Base-by-base conservation (phyloP, 2,888 invertebrate genomes). In the Amiota minor region DNA sequence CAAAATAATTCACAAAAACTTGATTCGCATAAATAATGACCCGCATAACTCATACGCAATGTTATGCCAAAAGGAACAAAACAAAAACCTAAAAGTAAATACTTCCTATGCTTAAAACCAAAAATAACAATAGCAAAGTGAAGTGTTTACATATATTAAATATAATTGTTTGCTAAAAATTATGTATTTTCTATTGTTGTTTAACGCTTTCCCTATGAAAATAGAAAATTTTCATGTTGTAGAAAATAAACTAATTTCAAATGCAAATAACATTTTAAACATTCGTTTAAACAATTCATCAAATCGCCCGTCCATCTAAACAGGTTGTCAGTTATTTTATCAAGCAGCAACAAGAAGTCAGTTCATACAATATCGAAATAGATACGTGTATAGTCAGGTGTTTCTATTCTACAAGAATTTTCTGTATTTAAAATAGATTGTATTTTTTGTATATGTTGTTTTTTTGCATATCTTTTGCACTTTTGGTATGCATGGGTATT, bases 201-300 rank as follows among this genome's bases (percentile, higher is more conserved):
- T 35, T 35, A 6, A 35, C 35, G 6, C 35, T 35, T 35, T 35
- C 35, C 35, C 35, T 35, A 35, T 6, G 35, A 35, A 35, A 35
- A 35, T 35, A 35, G 35, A 35, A 2, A 4, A 35, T 35, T 35
- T 35, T 35, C 35, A 35, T 35, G 2, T 35, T 35, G 35, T 53
- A 14, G n/a, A 53, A 53, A 53, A 53, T 53, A n/a, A 53, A 16
- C 53, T 53, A 53, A 53, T 53, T 53, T 53, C 12, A 53, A 53
- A 53, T 53, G 53, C 53, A 53, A 53, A 53, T 53, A 53, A 53
- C n/a, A 14, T 53, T 16, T 53, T 53, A 14, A 16, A 53, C 14
- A 53, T 16, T 16, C 9, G 9, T 53, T n/a, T 53, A 16, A 16
- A 9, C 16, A 53, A 53, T 53, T n/a, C 53, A 53, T 16, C 53